Evolutionary conservation across 2,888 invertebrate genomes (phyloP).

Genomic region (Zhuqinia jingwanae): DNA sequence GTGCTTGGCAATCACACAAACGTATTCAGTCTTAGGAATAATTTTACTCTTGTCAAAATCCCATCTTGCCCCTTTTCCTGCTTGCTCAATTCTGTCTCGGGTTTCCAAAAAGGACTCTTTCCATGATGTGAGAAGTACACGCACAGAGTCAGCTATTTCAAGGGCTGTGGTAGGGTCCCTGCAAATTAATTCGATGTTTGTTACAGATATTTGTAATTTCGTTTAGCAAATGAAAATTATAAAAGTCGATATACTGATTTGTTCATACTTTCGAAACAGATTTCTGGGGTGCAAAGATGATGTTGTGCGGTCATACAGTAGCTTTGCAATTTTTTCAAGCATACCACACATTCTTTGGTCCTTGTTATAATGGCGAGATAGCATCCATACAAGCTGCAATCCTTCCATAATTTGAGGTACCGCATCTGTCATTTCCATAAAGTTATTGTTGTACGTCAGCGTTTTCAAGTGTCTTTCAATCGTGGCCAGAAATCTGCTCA

Average conservation of each 20-base stretch:
- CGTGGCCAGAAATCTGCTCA: conserved; percentile 89
- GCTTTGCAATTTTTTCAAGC: conserved; percentile 91
- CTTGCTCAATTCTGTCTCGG: conserved; percentile 91
- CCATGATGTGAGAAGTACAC: conserved; percentile 88
- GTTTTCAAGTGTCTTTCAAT: conserved; percentile 89
- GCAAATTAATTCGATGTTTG: too few species aligned
- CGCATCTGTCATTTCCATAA: conserved; percentile 87
- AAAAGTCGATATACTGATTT: too few species aligned
- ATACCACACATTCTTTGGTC: conserved; percentile 94
- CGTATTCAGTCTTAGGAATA: conserved; percentile 93
- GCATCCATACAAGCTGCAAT: conserved; percentile 94
- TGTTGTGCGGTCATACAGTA: conserved; percentile 89
- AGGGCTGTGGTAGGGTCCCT: conserved; percentile 81
- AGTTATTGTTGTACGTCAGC: conserved; percentile 86
- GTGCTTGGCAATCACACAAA: conserved; percentile 90
- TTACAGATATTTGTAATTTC: too few species aligned
- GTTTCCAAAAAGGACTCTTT: conserved; percentile 88
- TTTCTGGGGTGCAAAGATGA: conserved; percentile 86
- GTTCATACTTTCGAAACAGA: conserved; percentile 88
- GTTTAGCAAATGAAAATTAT: too few species aligned
- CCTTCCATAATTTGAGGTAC: conserved; percentile 91
- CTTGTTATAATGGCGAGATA: conserved; percentile 91
- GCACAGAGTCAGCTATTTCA: conserved; percentile 84
- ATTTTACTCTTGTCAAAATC: conserved; percentile 92
- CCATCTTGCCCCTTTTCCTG: conserved; percentile 93